These are phyloP conservation scores for Festucalex cinctus DNA, from an alignment of 2,113 vertebrate species.

Conservation along the genomic window DNA sequence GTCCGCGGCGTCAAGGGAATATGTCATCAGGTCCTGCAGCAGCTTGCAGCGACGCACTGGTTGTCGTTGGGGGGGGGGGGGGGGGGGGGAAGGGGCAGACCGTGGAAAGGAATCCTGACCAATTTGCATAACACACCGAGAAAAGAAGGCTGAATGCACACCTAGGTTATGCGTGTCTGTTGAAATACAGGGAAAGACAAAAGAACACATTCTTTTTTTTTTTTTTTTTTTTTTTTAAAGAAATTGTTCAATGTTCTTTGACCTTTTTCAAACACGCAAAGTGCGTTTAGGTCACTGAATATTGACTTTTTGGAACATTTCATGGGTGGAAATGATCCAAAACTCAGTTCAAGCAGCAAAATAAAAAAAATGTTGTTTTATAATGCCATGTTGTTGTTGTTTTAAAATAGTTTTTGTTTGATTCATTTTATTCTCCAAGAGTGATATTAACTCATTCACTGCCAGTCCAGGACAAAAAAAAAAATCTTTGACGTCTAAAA, in stretches of 20 bases:
- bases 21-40: conserved; percentile 25
- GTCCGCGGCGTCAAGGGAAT: conserved; percentile 18
- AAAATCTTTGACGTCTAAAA: no score
- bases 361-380: not conserved
- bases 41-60: conserved; percentile 8
- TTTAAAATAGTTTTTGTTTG: not conserved
- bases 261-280: not conserved
- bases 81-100: not conserved
- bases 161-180: not conserved
- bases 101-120: conserved; percentile 2
- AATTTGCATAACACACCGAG: not conserved
- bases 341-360: not conserved
- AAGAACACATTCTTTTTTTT: not conserved
- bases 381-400: not conserved
- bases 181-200: not conserved
- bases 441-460: not conserved
- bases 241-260: not conserved
- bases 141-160: not conserved
- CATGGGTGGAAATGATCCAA: not conserved
- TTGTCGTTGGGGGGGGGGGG: not conserved
- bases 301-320: not conserved
- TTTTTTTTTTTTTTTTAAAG: not conserved
- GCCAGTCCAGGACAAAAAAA: no score
- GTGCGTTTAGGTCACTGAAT: not conserved
- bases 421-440: not conserved